Conservation (phyloP, 2,113 vertebrate genomes). For the Pongo pygmaeus region DNA sequence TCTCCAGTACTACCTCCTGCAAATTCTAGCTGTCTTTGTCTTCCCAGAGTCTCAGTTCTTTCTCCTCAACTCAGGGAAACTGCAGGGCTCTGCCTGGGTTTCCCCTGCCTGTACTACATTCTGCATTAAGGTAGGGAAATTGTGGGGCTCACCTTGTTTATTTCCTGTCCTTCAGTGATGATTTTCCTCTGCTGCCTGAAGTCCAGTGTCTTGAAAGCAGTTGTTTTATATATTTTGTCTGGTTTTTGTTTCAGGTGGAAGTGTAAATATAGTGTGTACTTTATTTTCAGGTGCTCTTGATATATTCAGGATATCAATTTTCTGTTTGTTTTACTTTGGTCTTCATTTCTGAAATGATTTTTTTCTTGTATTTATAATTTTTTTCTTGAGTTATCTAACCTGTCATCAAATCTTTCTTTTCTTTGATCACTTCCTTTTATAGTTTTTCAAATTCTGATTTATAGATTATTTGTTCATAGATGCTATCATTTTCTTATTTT, state of each 20-base stretch:
- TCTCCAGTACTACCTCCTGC: neutral
- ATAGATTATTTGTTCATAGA: neutral
- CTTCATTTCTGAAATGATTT: neutral
- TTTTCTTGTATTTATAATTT: neutral
- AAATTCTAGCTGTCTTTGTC: neutral
- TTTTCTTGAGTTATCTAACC: neutral
- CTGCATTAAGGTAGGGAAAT: neutral
- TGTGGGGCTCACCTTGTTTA: neutral
- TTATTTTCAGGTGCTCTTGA: neutral
- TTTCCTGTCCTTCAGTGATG: neutral
- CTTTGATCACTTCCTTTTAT: too few relatives aligned
- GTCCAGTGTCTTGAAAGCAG: neutral
- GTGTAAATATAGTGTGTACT: neutral
- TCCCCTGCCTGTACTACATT: neutral
- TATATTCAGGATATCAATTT: too few relatives aligned
- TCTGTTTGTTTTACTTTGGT: neutral
- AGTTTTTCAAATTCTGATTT: neutral
- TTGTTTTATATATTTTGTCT: neutral
- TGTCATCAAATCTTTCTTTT: neutral
- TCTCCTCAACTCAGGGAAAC: neutral
- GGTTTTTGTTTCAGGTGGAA: neutral
- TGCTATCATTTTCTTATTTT: neutral
- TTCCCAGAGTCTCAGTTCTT: neutral
- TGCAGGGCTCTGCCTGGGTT: neutral
- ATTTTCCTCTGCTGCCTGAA: neutral